A percentile compares a stretch with the other conserved stretches of the same genome.
Conservation (phyloP, 2,797 vertebrate genomes). For the Gymnodraco acuticeps region DNA sequence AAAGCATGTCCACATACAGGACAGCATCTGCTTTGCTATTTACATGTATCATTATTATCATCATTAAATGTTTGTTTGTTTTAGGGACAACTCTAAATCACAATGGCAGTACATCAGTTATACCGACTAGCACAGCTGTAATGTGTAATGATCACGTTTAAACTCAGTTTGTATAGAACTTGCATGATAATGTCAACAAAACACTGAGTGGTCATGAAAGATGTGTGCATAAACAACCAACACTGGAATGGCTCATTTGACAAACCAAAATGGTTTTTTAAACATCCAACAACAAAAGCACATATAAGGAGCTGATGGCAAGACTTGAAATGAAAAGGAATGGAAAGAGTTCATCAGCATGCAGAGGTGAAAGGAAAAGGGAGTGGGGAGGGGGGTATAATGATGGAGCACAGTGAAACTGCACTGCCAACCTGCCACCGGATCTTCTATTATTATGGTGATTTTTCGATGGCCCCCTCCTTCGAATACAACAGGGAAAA, state of each 20-base stretch:
- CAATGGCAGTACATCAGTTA: not conserved
- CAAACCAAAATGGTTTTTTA: slow-evolving; percentile 6
- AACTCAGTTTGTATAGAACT: not conserved
- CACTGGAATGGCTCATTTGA: slow-evolving; percentile 18
- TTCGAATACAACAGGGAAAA: slow-evolving; percentile 70
- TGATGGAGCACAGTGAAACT: slow-evolving; percentile 78
- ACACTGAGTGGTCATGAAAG: slow-evolving; percentile 22
- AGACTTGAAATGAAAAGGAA: slow-evolving; percentile 51
- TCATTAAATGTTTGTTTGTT: too few species aligned
- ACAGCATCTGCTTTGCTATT: not conserved
- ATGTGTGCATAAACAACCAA: slow-evolving; percentile 19
- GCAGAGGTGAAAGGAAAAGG: slow-evolving; percentile 41
- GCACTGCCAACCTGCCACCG: slow-evolving; percentile 94
- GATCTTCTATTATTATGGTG: slow-evolving; percentile 99
- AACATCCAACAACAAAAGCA: not conserved
- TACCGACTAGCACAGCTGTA: not conserved
- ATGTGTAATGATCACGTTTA: not conserved
- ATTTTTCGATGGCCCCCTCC: slow-evolving; percentile 94
- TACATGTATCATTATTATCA: not conserved
- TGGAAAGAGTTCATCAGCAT: slow-evolving; percentile 52
- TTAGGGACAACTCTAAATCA: not conserved
- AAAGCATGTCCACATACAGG: not conserved
- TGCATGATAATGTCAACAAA: slow-evolving; percentile 13
- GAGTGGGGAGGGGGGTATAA: slow-evolving; percentile 25
- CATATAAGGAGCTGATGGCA: slow-evolving; percentile 33